Evolutionary conservation across 2,888 invertebrate species (phyloP).

Genomic region (Deilephila porcellus): DNA sequence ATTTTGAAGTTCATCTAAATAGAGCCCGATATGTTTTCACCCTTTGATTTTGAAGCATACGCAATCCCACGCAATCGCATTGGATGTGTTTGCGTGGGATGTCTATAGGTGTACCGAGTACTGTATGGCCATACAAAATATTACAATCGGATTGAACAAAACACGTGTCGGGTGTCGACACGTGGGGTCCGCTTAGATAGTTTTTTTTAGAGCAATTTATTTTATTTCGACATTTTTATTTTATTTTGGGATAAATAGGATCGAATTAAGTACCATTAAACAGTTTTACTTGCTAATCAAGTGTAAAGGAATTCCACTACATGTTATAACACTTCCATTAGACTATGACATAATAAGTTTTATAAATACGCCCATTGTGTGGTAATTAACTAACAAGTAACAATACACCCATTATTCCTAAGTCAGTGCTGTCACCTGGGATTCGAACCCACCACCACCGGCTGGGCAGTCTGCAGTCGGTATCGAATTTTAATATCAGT

Average conservation of each 20-base stretch:
- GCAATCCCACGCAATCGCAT: neutral
- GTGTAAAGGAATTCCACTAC: too few relatives aligned
- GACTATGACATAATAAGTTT: too few relatives aligned
- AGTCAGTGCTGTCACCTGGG: too few relatives aligned
- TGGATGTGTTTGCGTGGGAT: conserved; percentile 3
- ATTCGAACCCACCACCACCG: too few relatives aligned
- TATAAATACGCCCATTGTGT: too few relatives aligned
- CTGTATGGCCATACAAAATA: neutral
- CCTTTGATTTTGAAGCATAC: neutral
- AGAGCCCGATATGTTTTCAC: neutral
- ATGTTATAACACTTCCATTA: too few relatives aligned
- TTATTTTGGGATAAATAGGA: neutral
- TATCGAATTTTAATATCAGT: too few relatives aligned
- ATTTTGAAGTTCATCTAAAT: neutral
- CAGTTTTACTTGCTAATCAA: too few relatives aligned
- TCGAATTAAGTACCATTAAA: neutral
- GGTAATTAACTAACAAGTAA: too few relatives aligned
- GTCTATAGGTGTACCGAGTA: neutral
- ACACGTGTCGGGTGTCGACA: neutral
- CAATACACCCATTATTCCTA: too few relatives aligned
- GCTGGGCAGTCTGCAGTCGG: too few relatives aligned
- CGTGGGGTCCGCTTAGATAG: neutral
- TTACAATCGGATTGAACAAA: neutral
- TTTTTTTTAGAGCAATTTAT: neutral
- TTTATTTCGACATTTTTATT: neutral